Evolutionary conservation across 2,888 invertebrate species (phyloP).

Genomic region (Tuta absoluta): DNA sequence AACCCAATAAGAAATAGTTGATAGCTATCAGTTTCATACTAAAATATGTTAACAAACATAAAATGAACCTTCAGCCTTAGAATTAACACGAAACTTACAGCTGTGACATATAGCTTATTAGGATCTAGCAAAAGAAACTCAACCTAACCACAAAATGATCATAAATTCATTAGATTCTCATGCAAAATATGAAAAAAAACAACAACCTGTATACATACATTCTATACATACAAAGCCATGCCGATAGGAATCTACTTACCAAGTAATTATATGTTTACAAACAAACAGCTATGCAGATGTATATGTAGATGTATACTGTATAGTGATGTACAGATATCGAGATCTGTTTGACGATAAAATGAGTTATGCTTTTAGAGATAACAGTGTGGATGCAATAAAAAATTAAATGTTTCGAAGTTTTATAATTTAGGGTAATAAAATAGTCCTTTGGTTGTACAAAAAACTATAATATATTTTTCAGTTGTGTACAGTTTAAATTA

Average conservation of each 20-base stretch:
- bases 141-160: constrained; percentile 5
- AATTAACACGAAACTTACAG: too few relatives aligned
- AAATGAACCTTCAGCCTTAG: too few relatives aligned
- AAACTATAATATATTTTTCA: too few relatives aligned
- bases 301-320: constrained; percentile 49
- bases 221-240: constrained; percentile 32
- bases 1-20: too few relatives aligned
- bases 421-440: background rate
- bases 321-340: constrained; percentile 42
- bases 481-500: too few relatives aligned
- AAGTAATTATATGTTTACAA: constrained; percentile 81
- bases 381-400: constrained; percentile 13
- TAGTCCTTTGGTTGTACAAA: background rate
- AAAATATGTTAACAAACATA: too few relatives aligned
- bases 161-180: constrained; percentile 26
- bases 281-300: constrained; percentile 51
- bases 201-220: constrained; percentile 21
- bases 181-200: constrained; percentile 25
- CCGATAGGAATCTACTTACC: constrained; percentile 79
- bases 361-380: constrained; percentile 8
- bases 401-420: constrained; percentile 5
- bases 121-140: background rate
- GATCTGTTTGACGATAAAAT: constrained; percentile 19
- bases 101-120: too few relatives aligned
- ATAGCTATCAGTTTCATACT: too few relatives aligned